phyloP scores from a whole-genome alignment of 2,888 invertebrate species.

The Sinodicranocentrus sp. region DNA sequence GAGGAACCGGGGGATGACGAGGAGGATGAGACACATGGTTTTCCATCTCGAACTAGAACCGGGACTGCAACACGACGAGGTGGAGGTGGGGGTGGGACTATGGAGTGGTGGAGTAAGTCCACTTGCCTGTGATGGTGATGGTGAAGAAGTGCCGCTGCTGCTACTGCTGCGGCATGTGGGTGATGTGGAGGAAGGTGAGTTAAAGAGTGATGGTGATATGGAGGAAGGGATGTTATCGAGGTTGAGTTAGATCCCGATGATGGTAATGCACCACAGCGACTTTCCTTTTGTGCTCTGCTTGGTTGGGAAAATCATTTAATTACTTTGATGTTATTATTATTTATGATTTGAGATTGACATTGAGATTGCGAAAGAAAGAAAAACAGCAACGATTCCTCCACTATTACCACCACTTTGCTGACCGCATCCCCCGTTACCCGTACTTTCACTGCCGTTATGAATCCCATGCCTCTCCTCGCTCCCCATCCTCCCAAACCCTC shows the following conservation, averaged over 20 bases:
- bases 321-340: too few species aligned
- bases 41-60: slow-evolving; percentile 95
- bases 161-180: slow-evolving; percentile 49
- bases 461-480: neutral
- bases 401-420: slow-evolving; percentile 18
- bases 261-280: slow-evolving; percentile 80
- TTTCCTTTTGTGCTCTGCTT: slow-evolving; percentile 72
- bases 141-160: slow-evolving; percentile 31
- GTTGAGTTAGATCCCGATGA: slow-evolving; percentile 26
- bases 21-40: slow-evolving; percentile 84
- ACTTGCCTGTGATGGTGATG: slow-evolving; percentile 27
- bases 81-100: slow-evolving; percentile 63
- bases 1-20: slow-evolving; percentile 34
- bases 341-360: too few species aligned
- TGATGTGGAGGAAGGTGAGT: slow-evolving; percentile 34
- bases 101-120: slow-evolving; percentile 31
- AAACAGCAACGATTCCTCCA: too few species aligned
- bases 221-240: slow-evolving; percentile 10
- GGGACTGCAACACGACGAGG: slow-evolving; percentile 96
- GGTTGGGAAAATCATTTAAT: too few species aligned
- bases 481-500: slow-evolving; percentile 40
- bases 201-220: slow-evolving; percentile 43
- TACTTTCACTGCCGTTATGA: slow-evolving; percentile 1
- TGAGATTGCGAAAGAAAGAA: too few species aligned
- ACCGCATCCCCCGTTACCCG: slow-evolving; percentile 45